Evolutionary conservation across 2,888 invertebrate species (phyloP), one percentile per base, ranked within the genome.

Genomic region (Alitta virens): DNA sequence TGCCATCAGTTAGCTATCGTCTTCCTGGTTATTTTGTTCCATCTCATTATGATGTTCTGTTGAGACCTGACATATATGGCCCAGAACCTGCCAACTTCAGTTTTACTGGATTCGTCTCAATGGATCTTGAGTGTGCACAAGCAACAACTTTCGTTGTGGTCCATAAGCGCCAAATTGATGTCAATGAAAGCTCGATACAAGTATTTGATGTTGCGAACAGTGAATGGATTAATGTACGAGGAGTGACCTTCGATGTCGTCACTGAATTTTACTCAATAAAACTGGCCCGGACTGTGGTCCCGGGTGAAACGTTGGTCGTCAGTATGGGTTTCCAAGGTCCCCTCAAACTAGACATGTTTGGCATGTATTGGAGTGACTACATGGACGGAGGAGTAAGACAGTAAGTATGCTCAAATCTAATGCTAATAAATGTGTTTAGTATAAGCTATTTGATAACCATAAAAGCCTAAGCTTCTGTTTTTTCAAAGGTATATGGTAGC

Each of bases 401-500:
- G 67, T 67, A 57, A 43, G 59, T 40, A 16, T 46, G 16, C 27
- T n/a, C n/a, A n/a, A n/a, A n/a, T n/a, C n/a, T n/a, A n/a, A n/a
- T n/a, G n/a, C n/a, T n/a, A n/a, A n/a, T n/a, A n/a, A n/a, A n/a
- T n/a, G n/a, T n/a, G n/a, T n/a, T n/a, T n/a, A n/a, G n/a, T n/a
- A n/a, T n/a, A n/a, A n/a, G n/a, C n/a, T n/a, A n/a, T n/a, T n/a
- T n/a, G n/a, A n/a, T n/a, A n/a, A n/a, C n/a, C n/a, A n/a, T n/a
- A n/a, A n/a, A n/a, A n/a, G n/a, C n/a, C n/a, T n/a, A n/a, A n/a
- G n/a, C n/a, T n/a, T n/a, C n/a, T n/a, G n/a, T n/a, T 7, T 33
- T 7, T 33, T 58, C 49, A 16, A 50, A 69, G 68, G 21, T 62
- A 55, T 63, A 89, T 95, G 77, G 93, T 92, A 9, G 91, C 92